Conservation (phyloP, 1,140 invertebrate species). For the Chironomus tepperi region DNA sequence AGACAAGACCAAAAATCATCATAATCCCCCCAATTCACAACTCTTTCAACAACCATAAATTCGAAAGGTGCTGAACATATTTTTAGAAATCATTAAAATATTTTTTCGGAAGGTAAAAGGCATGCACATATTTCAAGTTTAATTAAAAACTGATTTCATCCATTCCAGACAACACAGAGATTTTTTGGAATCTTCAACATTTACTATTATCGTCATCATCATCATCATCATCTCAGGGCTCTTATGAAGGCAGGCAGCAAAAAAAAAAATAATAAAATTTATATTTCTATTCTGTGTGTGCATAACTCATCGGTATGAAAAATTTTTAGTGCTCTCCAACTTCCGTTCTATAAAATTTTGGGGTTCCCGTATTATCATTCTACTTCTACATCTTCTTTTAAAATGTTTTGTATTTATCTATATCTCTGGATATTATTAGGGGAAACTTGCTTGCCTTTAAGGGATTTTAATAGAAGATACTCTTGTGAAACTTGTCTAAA, state of each 20-base stretch:
- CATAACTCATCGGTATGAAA: constrained; percentile 22
- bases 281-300: not conserved
- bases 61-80: no score
- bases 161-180: not conserved
- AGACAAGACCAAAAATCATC: no score
- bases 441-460: not conserved
- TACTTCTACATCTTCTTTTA: not conserved
- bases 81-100: no score
- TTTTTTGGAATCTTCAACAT: not conserved
- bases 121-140: constrained; percentile 5
- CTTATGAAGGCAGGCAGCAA: no score
- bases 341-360: constrained; percentile 17
- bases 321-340: constrained; percentile 20
- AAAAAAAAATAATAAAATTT: no score
- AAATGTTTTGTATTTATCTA: not conserved
- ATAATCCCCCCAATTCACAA: no score
- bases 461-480: not conserved
- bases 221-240: not conserved
- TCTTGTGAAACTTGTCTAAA: not conserved
- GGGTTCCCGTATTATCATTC: constrained; percentile 18
- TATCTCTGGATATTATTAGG: not conserved
- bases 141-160: constrained; percentile 17
- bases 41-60: no score
- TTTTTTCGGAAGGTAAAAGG: not conserved
- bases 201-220: not conserved